Evolutionary conservation across 2,888 invertebrate genomes (phyloP), one percentile per base, ranked within the genome.

Genomic region (Agrenia bidenticulata): DNA sequence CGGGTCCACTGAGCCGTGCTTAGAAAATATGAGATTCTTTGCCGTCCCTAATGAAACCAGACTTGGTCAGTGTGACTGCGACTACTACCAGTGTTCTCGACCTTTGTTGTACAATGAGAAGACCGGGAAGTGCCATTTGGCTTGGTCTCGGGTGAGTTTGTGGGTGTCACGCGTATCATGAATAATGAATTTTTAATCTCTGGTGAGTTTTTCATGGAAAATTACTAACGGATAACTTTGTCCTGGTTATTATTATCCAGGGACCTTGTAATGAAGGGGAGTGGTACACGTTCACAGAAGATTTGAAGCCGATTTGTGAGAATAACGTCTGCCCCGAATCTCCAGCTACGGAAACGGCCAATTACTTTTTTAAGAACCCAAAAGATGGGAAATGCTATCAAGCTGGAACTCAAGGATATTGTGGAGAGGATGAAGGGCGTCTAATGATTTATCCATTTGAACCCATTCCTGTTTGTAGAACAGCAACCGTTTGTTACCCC

Each of bases 21-120:
- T 67, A 2, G 63, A 66, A 24, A 73, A 73, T 57, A 76, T 76
- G 76, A 66, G 73, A 64, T 76, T 76, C 57, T 74, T 74, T 64
- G 75, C 75, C 9, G 61, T 70, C 2, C 73, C 74, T 13, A 69
- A 68, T n/a, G 65, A 73, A 59, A 50, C 51, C 4, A 72, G 67
- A 17, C 66, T 68, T 49, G 75, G 75, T 27, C 56, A 58, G 41
- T 76, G 75, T 63, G 75, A 76, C 42, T 76, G 75, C 49, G 75
- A 76, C 62, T 74, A 73, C 54, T 72, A 72, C 53, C 64, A 72
- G 21, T 76, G 75, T 61, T 63, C 63, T 27, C 50, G 75, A 26
- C 72, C 73, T 24, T 42, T 74, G 21, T 54, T 74, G 41, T 76
- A 74, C 50, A 67, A 66, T 15, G 42, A 42, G 1, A 61, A 65